Conservation (phyloP, 2,888 invertebrate genomes). For the Platycheirus albimanus region DNA sequence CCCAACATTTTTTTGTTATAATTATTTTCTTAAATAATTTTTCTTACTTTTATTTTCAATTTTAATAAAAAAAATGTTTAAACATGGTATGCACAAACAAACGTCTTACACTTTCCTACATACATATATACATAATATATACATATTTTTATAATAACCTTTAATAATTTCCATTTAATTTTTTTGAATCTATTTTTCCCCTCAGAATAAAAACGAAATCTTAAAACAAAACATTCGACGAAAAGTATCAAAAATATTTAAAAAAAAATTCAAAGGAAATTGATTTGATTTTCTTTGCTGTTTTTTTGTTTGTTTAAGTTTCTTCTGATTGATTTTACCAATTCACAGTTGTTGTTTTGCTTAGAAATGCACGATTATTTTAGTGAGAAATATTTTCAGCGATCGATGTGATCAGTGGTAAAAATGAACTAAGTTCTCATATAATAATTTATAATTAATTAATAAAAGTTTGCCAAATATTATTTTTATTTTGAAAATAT, state of each 20-base stretch:
- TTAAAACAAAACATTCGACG: conserved; percentile 33
- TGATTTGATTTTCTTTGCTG: conserved; percentile 33
- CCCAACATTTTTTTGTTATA: conserved; percentile 24
- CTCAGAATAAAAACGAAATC: conserved; percentile 47
- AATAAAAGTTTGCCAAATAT: neutral
- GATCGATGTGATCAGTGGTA: neutral
- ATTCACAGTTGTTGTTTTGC: conserved; percentile 48
- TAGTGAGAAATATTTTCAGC: neutral
- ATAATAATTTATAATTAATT: neutral
- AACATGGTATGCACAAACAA: conserved; percentile 24
- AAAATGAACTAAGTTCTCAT: too few species aligned
- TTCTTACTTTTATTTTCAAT: conserved; percentile 27
- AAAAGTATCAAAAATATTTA: conserved; percentile 9
- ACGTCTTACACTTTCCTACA: too few species aligned
- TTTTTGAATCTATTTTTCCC: conserved; percentile 44
- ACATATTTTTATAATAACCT: too few species aligned
- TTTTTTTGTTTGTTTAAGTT: conserved; percentile 15
- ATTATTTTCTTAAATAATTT: conserved; percentile 8
- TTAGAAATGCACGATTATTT: conserved; percentile 1
- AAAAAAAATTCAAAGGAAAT: conserved; percentile 33
- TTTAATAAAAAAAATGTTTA: conserved; percentile 1
- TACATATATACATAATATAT: too few species aligned
- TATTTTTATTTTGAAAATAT: neutral
- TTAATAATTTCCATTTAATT: neutral
- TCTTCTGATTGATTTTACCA: conserved; percentile 31